Evolutionary conservation across 2,888 invertebrate species (phyloP).

Genomic region (Microdon myrmicae): DNA sequence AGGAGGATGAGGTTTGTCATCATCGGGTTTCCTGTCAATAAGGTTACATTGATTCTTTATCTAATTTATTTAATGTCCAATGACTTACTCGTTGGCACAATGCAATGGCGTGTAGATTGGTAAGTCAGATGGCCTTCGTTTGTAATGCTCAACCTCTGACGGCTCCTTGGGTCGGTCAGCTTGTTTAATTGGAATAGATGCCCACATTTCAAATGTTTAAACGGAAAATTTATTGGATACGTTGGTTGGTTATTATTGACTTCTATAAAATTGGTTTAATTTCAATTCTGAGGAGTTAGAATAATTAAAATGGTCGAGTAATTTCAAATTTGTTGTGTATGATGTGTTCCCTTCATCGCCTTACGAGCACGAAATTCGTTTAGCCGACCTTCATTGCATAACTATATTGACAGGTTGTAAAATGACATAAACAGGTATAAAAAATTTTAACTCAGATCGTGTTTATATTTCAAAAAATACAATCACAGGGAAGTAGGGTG

Average conservation of each 20-base stretch:
- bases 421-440: too few relatives aligned
- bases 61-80: not conserved
- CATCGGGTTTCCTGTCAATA: too few relatives aligned
- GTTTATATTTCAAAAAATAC: too few relatives aligned
- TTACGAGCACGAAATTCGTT: too few relatives aligned
- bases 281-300: conserved; percentile 2
- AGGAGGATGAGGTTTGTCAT: conserved; percentile 30
- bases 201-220: conserved; percentile 30
- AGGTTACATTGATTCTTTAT: not conserved
- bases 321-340: too few relatives aligned
- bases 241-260: not conserved
- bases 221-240: conserved; percentile 55
- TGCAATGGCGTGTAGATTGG: conserved; percentile 62
- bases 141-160: conserved; percentile 52
- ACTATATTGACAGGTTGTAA: too few relatives aligned
- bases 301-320: too few relatives aligned
- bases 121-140: conserved; percentile 62
- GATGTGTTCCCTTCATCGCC: too few relatives aligned
- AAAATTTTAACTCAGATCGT: too few relatives aligned
- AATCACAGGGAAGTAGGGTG: too few relatives aligned
- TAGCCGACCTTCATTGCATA: too few relatives aligned
- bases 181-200: conserved; percentile 57
- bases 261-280: not conserved
- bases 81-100: conserved; percentile 55
- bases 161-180: conserved; percentile 16